Evolutionary conservation across 2,797 vertebrate genomes (phyloP).

Genomic region (Oceanodroma leucorhoa): DNA sequence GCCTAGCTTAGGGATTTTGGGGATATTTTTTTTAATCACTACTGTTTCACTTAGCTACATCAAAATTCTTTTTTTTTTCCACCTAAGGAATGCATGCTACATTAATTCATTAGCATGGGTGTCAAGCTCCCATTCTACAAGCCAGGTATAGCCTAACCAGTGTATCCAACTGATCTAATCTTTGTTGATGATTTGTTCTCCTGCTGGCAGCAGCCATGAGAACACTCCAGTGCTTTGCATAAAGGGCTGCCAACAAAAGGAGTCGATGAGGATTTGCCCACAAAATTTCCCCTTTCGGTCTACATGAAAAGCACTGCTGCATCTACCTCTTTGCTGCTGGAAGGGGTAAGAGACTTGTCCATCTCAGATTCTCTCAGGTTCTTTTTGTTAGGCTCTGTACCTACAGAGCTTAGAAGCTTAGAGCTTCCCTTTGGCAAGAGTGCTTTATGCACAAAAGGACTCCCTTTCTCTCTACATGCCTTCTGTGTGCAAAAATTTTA

Average conservation of each 20-base stretch:
- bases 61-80: not conserved
- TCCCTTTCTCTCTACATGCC: not conserved
- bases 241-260: constrained; percentile 42
- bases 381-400: not conserved
- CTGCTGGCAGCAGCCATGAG: not conserved
- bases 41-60: constrained; percentile 48
- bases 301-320: not conserved
- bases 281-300: not conserved
- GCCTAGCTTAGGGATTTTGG: constrained; percentile 46
- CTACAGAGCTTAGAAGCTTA: not conserved
- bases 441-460: not conserved
- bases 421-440: not conserved
- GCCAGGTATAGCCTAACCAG: not conserved
- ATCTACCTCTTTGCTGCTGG: constrained; percentile 32
- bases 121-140: not conserved
- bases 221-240: constrained; percentile 8
- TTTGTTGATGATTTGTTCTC: not conserved
- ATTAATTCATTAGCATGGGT: not conserved
- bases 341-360: not conserved
- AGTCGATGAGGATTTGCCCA: constrained; percentile 20
- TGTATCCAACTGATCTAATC: not conserved
- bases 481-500: not conserved
- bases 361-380: not conserved
- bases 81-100: not conserved
- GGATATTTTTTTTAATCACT: constrained; percentile 10